Conservation (phyloP, 2,888 invertebrate species). For the Agapetus fuscipes region DNA sequence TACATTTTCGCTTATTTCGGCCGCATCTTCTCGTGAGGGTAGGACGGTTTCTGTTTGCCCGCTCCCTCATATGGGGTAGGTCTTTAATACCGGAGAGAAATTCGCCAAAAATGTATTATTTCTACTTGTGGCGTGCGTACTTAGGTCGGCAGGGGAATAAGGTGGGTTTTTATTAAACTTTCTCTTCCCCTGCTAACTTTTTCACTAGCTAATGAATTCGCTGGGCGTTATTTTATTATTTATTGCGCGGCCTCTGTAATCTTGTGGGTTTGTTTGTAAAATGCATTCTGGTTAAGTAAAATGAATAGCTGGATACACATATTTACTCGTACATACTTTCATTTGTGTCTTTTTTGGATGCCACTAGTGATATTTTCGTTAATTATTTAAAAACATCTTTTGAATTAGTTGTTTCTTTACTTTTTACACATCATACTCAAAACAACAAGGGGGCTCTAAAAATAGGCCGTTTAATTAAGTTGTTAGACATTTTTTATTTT, state of each 20-base stretch:
- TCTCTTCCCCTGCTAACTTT: slow-evolving; percentile 13
- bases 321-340: no score
- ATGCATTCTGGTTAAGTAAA: slow-evolving; percentile 2
- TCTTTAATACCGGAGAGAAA: slow-evolving; percentile 7
- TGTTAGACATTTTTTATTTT: no score
- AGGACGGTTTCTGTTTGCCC: not conserved
- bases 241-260: slow-evolving; percentile 5
- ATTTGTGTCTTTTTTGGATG: no score
- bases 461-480: no score
- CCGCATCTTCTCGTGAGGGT: slow-evolving; percentile 4
- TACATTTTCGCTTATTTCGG: slow-evolving; percentile 12
- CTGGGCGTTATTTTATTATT: slow-evolving; percentile 7
- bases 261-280: not conserved
- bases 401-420: no score
- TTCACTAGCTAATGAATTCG: slow-evolving; percentile 20
- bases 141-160: slow-evolving; percentile 3
- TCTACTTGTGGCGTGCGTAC: slow-evolving; percentile 1
- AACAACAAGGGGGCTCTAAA: no score
- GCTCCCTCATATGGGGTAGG: no score
- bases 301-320: no score
- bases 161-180: slow-evolving; percentile 17
- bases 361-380: no score
- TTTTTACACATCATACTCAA: no score
- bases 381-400: no score
- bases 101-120: slow-evolving; percentile 19